These are phyloP conservation scores for Anorthoa munda DNA, from an alignment of 2,888 invertebrate species.

Conservation along the genomic window DNA sequence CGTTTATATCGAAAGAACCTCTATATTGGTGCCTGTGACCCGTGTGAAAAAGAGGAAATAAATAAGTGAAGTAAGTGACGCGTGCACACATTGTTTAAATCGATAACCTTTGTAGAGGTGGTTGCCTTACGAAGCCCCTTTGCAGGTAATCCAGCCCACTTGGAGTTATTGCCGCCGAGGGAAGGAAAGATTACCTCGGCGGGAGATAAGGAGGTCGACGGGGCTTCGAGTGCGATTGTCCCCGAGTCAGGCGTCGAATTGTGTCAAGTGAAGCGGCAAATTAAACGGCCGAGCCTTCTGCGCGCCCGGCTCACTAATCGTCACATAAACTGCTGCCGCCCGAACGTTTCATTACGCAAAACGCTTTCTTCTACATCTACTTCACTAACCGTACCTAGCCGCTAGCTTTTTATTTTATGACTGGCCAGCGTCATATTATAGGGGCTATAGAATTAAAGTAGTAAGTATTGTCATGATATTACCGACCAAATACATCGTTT, in stretches of 20 bases:
- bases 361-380: constrained; percentile 80
- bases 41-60: constrained; percentile 73
- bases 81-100: constrained; percentile 88
- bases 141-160: constrained; percentile 91
- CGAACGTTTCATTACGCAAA: constrained; percentile 88
- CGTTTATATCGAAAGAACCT: constrained; percentile 11
- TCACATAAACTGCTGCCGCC: constrained; percentile 88
- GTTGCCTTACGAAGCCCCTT: constrained; percentile 89
- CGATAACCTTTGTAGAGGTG: constrained; percentile 89
- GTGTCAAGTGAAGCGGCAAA: constrained; percentile 91
- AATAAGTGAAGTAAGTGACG: constrained; percentile 80
- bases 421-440: not conserved
- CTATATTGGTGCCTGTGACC: constrained; percentile 13
- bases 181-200: constrained; percentile 91
- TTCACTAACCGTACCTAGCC: constrained; percentile 61
- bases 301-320: constrained; percentile 89
- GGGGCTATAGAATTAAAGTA: not conserved
- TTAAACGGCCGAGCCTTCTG: constrained; percentile 91
- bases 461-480: not conserved
- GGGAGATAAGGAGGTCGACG: constrained; percentile 91
- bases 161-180: constrained; percentile 91
- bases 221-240: constrained; percentile 91
- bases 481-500: not conserved
- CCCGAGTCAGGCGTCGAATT: constrained; percentile 91
- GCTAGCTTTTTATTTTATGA: constrained; percentile 29